Evolutionary conservation across 2,797 vertebrate species (phyloP), one percentile per base, ranked within the genome.

Genomic region (Melanotaenia nigrans): DNA sequence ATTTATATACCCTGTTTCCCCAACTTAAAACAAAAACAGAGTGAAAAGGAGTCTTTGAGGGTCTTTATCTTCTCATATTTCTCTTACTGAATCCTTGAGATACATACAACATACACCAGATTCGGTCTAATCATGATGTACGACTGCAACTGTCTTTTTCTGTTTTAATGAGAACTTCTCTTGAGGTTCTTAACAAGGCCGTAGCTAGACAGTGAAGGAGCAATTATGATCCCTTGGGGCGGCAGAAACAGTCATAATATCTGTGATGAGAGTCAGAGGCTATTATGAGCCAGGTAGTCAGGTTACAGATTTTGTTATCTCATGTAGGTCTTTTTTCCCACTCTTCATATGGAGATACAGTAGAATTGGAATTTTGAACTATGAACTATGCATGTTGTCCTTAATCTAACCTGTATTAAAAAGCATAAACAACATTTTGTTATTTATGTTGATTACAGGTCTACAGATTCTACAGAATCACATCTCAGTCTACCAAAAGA

Each of bases 161-260:
- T 51, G 54, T 73, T 51, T 51, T 77, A 2, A 67, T 63, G 67
- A 58, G 82, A 78, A 78, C 36, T 45, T 45, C 42, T 53, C 55
- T 61, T 83, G 25, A 75, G 78, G 40, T 61, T 40, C 40, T 63
- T 65, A 79, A 74, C 75, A 36, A 58, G 60, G 32, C 53, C 7
- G 3, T 25, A 5, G 49, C 33, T 63, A 55, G 51, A 68, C 33
- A n/a, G 42, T 57, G 28, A 47, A 59, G 30, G 36, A 30, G 40
- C 68, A 81, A 76, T 77, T 65, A 73, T 63, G 66, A 65, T 63
- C 67, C 77, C 38, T 55, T 83, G 25, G 82, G 82, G 79, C 71
- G 70, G 60, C 61, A 65, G 55, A 58, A 49, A 68, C 35, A 73
- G 61, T 81, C 82, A 81, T 80, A 55, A 70, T 68, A 80, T 62